Conservation (phyloP, 2,797 vertebrate species). For the Serranus cabrilla region DNA sequence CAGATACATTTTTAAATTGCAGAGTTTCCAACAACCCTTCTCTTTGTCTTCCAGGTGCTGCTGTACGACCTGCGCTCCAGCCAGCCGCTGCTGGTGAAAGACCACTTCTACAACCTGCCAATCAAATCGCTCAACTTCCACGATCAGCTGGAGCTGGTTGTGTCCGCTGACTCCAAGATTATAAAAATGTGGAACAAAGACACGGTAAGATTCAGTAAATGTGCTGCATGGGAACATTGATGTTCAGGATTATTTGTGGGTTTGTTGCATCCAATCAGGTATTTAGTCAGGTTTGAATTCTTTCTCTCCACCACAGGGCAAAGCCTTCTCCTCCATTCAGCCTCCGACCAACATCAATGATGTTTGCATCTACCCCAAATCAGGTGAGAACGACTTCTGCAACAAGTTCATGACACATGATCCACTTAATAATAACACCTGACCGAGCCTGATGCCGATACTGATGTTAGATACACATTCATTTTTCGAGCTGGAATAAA, state of each 20-base stretch:
- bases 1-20: too few relatives aligned
- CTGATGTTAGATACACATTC: too few relatives aligned
- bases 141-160: slow-evolving; percentile 89
- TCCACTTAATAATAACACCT: too few relatives aligned
- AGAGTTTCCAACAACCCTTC: too few relatives aligned
- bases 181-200: slow-evolving; percentile 98
- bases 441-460: too few relatives aligned
- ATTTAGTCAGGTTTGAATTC: too few relatives aligned
- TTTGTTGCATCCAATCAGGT: too few relatives aligned
- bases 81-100: slow-evolving; percentile 93
- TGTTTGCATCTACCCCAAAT: slow-evolving; percentile 93
- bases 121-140: slow-evolving; percentile 95
- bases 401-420: neutral
- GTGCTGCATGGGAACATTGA: neutral
- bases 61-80: slow-evolving; percentile 96
- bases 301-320: slow-evolving; percentile 91
- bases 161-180: slow-evolving; percentile 96
- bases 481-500: too few relatives aligned
- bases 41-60: slow-evolving; percentile 85
- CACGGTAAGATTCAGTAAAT: slow-evolving; percentile 81
- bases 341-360: slow-evolving; percentile 94
- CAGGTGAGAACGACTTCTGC: slow-evolving; percentile 84
- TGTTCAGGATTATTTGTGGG: neutral
- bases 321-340: slow-evolving; percentile 95
- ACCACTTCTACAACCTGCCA: slow-evolving; percentile 95